Percentiles rank a stretch among this genome's conserved stretches.
phyloP scores from a whole-genome alignment of 2,113 vertebrate genomes.

The zebrafish (Danio rerio) region DNA sequence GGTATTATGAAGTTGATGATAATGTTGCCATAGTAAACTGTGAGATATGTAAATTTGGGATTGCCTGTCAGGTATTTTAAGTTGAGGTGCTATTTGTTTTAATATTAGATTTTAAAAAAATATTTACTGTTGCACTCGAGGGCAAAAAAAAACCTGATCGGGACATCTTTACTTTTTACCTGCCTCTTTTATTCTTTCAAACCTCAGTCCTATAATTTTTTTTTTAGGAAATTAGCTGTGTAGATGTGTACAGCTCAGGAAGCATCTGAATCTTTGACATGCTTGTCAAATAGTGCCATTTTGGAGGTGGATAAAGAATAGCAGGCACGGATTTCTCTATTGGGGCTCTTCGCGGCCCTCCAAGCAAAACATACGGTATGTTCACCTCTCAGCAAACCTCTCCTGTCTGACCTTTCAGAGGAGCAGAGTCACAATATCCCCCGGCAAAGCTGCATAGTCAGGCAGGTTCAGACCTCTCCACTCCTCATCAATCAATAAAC shows the following conservation, averaged over 20 bases:
- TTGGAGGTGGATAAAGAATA: not conserved
- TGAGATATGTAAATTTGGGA: too few species aligned
- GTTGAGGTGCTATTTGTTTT: too few species aligned
- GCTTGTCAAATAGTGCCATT: constrained; percentile 17
- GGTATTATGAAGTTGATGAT: too few species aligned
- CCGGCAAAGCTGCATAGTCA: constrained; percentile 31
- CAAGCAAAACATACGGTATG: constrained; percentile 12
- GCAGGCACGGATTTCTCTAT: constrained; percentile 4
- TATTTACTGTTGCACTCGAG: too few species aligned
- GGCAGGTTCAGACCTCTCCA: constrained; percentile 26
- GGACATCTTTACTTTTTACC: too few species aligned
- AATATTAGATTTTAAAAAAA: too few species aligned
- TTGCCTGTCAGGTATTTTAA: too few species aligned
- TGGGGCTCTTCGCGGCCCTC: not conserved
- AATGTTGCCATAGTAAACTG: too few species aligned
- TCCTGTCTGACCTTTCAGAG: constrained; percentile 13
- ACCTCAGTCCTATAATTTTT: constrained; percentile 64
- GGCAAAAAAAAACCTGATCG: too few species aligned
- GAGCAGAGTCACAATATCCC: constrained; percentile 27
- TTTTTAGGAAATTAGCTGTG: constrained; percentile 64
- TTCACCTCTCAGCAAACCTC: constrained; percentile 33
- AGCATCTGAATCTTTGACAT: constrained; percentile 26
- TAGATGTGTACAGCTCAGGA: constrained; percentile 28
- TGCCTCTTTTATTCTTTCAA: constrained; percentile 59
- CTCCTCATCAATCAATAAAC: constrained; percentile 35